These are phyloP conservation scores for Eupithecia centaureata DNA, from an alignment of 2,888 invertebrate genomes.

Conservation along the genomic window DNA sequence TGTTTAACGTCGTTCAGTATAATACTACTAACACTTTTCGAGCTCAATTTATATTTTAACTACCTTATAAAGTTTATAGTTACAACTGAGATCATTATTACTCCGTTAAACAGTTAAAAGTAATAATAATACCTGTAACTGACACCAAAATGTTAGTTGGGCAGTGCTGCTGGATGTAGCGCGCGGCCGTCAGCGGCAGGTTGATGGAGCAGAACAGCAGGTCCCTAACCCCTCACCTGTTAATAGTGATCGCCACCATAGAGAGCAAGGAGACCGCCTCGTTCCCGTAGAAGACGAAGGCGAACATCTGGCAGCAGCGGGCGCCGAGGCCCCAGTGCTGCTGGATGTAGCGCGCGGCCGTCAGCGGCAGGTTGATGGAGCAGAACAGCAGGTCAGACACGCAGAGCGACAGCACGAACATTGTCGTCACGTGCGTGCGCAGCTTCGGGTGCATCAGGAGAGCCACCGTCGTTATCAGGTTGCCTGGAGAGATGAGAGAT, in stretches of 20 bases:
- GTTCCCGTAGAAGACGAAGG: slow-evolving; percentile 95
- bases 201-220: background rate
- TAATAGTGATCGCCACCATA: slow-evolving; percentile 95
- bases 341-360: slow-evolving; percentile 91
- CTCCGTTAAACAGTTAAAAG: too few species aligned
- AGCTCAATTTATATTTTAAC: too few species aligned
- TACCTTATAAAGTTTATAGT: too few species aligned
- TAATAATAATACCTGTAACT: too few species aligned
- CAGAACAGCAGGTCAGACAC: slow-evolving; percentile 94
- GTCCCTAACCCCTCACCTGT: slow-evolving; percentile 84
- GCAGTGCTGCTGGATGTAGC: too few species aligned
- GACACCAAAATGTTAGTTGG: too few species aligned
- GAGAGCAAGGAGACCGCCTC: slow-evolving; percentile 93
- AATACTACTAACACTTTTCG: too few species aligned
- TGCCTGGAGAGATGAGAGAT: slow-evolving; percentile 85
- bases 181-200: too few species aligned
- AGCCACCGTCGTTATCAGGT: slow-evolving; percentile 91
- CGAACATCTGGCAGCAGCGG: slow-evolving; percentile 91
- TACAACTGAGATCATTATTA: too few species aligned
- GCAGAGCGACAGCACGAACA: slow-evolving; percentile 93
- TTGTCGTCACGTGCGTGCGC: slow-evolving; percentile 92
- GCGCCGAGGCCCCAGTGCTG: slow-evolving; percentile 92
- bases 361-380: slow-evolving; percentile 92
- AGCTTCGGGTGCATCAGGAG: slow-evolving; percentile 90
- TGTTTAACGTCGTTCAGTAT: too few species aligned